Conservation (phyloP, 2,888 invertebrate species). For the Noctua janthe region DNA sequence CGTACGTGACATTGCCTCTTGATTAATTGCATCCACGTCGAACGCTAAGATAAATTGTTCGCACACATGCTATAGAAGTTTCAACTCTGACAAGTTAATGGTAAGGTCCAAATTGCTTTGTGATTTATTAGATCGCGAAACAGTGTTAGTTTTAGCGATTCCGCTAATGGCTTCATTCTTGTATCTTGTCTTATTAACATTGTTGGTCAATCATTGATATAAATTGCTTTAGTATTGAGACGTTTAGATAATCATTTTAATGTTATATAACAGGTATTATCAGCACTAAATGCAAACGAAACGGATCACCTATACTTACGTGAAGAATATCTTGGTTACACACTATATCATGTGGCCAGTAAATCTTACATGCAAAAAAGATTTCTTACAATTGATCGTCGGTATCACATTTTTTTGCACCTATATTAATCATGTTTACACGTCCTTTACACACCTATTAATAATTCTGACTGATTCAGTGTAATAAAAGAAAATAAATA, state of each 20-base stretch:
- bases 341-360: conserved; percentile 27
- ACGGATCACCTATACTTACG: conserved; percentile 21
- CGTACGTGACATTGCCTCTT: conserved; percentile 87
- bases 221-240: conserved; percentile 73
- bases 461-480: conserved; percentile 48
- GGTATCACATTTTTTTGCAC: conserved; percentile 42
- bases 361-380: conserved; percentile 54
- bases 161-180: conserved; percentile 83
- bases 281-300: conserved; percentile 37
- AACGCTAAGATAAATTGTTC: conserved; percentile 86
- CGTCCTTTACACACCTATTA: conserved; percentile 55
- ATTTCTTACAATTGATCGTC: conserved; percentile 43
- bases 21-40: conserved; percentile 88
- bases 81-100: conserved; percentile 71
- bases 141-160: conserved; percentile 86
- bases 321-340: conserved; percentile 20
- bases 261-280: conserved; percentile 64
- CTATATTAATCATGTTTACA: conserved; percentile 59
- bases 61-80: conserved; percentile 67
- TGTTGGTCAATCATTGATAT: conserved; percentile 78
- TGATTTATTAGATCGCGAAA: conserved; percentile 67
- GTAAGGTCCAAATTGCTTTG: conserved; percentile 72
- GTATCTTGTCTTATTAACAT: conserved; percentile 79
- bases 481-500: conserved; percentile 27
- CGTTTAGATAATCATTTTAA: conserved; percentile 69